Base-by-base conservation (phyloP, 2,888 invertebrate species). In the Drosophila heteroneura region DNA sequence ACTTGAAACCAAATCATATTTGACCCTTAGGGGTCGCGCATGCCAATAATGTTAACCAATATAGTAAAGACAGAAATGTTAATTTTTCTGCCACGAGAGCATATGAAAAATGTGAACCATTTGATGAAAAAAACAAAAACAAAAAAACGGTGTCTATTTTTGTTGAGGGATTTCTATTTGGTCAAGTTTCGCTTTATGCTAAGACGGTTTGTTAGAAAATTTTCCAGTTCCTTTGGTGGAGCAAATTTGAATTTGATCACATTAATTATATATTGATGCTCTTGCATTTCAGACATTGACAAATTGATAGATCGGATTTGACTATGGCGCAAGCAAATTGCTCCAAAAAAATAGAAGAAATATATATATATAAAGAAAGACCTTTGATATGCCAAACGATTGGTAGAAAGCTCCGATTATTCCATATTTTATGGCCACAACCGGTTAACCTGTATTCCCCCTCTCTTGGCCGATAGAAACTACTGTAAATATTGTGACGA, bases 181-280 rank as follows among this genome's bases (percentile, higher is more conserved):
- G 68, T 75, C 63, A 70, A 65, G 76, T 67, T 68, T 68, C 57
- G 73, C 65, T 72, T 77, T 33, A 30, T 32, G 37, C 19, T 44
- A 52, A 26, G 72, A 76, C 70, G 70, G 74, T 76, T 84, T 79
- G 68, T 57, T 16, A 16, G 22, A 70, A 62, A 61, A 66, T 77
- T 68, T 79, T 61, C 60, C 57, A 70, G 63, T 67, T 70, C 47
- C 9, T 78, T 56, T 58, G 30, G 54, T 63, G 74, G 72, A 81
- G 89, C 84, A 70, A 85, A 89, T 90, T 88, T 85, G 82, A 87
- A 89, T 86, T 83, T 89, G 89, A 90, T 89, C 79, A 86, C 84
- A 89, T 90, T 85, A 90, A 86, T 89, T 90, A 89, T 81, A 76
- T 57, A 73, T 70, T 81, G 78, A 60, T 70, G 67, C 75, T 74